Percentiles rank a stretch among this genome's conserved stretches.
phyloP scores from a whole-genome alignment of 2,888 invertebrate species.

The Euspilapteryx auroguttella region DNA sequence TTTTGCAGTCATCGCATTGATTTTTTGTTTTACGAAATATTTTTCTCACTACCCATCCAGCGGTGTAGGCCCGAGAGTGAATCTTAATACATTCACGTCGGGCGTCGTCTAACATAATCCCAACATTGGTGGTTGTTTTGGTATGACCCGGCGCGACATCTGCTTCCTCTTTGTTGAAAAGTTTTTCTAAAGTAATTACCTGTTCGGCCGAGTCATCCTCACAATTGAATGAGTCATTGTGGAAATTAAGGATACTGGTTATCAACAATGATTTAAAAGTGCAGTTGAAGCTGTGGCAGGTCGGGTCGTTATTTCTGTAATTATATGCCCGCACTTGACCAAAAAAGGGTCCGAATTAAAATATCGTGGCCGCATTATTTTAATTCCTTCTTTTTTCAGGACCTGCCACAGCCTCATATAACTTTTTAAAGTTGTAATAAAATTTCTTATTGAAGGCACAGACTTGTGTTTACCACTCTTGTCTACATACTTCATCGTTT shows the following conservation, averaged over 20 bases:
- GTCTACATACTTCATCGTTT: slow-evolving; percentile 8
- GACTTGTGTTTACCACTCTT: slow-evolving; percentile 5
- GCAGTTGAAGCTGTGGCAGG: slow-evolving; percentile 1
- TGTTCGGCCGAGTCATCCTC: neutral
- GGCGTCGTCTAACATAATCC: slow-evolving; percentile 5
- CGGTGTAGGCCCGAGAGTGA: slow-evolving; percentile 12
- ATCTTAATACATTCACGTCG: slow-evolving; percentile 9
- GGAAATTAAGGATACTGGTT: slow-evolving; percentile 1
- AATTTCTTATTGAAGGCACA: slow-evolving; percentile 9
- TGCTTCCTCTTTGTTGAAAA: neutral
- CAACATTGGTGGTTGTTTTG: neutral
- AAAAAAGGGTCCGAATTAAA: slow-evolving; percentile 7
- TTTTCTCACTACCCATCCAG: slow-evolving; percentile 11
- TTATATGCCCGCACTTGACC: slow-evolving; percentile 3
- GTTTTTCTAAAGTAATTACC: neutral
- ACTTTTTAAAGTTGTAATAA: slow-evolving; percentile 8
- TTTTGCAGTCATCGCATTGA: neutral
- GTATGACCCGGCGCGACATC: neutral
- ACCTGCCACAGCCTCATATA: slow-evolving; percentile 6
- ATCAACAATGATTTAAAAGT: neutral
- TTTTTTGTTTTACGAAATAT: neutral
- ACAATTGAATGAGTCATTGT: neutral
- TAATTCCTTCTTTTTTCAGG: slow-evolving; percentile 4
- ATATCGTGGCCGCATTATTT: slow-evolving; percentile 6
- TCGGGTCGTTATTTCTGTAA: slow-evolving; percentile 1